phyloP scores from a whole-genome alignment of 2,113 vertebrate genomes.

The Coturnix japonica region DNA sequence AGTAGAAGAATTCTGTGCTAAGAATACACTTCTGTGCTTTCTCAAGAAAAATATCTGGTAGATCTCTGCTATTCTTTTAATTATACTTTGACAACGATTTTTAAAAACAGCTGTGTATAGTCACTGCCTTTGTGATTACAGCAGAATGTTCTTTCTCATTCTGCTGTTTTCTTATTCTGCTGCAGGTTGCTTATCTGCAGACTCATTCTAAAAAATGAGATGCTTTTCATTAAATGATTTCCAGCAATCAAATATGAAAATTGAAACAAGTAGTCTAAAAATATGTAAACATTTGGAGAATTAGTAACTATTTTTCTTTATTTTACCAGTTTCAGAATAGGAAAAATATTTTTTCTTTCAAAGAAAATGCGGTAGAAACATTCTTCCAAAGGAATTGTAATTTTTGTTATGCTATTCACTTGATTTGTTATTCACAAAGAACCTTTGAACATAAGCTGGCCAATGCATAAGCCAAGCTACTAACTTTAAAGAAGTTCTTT shows the following conservation, averaged over 20 bases:
- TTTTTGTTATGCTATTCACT: slow-evolving; percentile 58
- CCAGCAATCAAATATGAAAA: not conserved
- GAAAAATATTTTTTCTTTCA: not conserved
- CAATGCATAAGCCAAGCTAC: slow-evolving; percentile 28
- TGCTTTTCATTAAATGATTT: not conserved
- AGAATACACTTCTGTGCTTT: not conserved
- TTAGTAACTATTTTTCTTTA: slow-evolving; percentile 21
- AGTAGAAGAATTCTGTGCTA: not conserved
- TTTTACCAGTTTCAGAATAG: slow-evolving; percentile 27
- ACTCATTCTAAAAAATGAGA: not conserved
- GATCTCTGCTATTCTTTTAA: slow-evolving; percentile 4
- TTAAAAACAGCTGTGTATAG: not conserved
- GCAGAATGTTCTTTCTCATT: not conserved
- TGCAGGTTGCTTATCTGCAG: not conserved
- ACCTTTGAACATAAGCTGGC: slow-evolving; percentile 51
- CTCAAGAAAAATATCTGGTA: not conserved
- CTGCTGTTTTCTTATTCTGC: not conserved
- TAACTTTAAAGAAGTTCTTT: slow-evolving; percentile 59
- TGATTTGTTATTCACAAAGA: slow-evolving; percentile 71
- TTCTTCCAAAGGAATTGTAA: slow-evolving; percentile 25
- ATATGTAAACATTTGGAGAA: not conserved
- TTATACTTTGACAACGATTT: not conserved
- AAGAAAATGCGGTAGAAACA: not conserved
- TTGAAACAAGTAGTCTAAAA: not conserved
- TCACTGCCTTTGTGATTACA: not conserved